Conservation (phyloP, 2,888 invertebrate species). For the Ophion ellenae region DNA sequence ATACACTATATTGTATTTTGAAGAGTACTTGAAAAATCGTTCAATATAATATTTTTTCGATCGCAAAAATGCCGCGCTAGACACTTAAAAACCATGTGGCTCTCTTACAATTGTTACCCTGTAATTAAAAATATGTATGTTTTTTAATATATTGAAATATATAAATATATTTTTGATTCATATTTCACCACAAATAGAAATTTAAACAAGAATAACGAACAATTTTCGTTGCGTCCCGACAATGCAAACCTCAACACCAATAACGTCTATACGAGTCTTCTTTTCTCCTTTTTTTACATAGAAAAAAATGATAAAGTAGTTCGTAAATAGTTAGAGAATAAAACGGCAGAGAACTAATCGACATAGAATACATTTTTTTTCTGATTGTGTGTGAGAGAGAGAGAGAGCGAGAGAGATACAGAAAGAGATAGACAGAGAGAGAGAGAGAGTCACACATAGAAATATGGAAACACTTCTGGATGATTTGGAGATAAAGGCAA, state of each 20-base stretch:
- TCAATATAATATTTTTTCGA: too few species aligned
- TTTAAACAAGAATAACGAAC: too few species aligned
- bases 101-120: not conserved
- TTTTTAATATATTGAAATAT: not conserved
- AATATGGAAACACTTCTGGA: slow-evolving; percentile 14
- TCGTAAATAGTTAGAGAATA: slow-evolving; percentile 16
- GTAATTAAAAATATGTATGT: not conserved
- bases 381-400: slow-evolving; percentile 51
- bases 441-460: slow-evolving; percentile 28
- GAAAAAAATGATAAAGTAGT: not conserved
- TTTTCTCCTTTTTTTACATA: not conserved
- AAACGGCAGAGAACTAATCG: slow-evolving; percentile 43
- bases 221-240: not conserved
- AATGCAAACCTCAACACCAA: not conserved
- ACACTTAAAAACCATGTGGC: not conserved
- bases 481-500: slow-evolving; percentile 33
- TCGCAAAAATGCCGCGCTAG: not conserved
- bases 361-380: slow-evolving; percentile 27
- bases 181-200: too few species aligned
- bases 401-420: slow-evolving; percentile 57
- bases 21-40: too few species aligned
- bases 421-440: slow-evolving; percentile 60
- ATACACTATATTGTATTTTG: too few species aligned
- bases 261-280: not conserved
- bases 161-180: not conserved